These are phyloP conservation scores for Craseonycteris thonglongyai DNA, from an alignment of 2,113 vertebrate species.

Conservation along the genomic window DNA sequence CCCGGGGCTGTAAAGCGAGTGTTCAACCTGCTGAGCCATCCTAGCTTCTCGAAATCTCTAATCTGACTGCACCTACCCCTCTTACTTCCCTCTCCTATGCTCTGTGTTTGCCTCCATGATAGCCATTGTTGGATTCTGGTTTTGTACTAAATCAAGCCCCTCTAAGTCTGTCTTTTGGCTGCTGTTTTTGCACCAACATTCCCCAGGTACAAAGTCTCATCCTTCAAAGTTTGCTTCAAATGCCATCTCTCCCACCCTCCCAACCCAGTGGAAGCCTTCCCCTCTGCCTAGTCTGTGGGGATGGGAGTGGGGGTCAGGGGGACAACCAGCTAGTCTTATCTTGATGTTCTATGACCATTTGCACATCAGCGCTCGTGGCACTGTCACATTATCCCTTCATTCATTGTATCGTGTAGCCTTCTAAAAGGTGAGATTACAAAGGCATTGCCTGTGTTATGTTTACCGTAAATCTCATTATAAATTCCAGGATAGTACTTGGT, in stretches of 20 bases:
- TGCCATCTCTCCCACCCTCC: too few species aligned
- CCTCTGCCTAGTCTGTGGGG: not conserved
- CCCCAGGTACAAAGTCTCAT: not conserved
- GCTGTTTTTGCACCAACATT: not conserved
- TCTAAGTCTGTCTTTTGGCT: not conserved
- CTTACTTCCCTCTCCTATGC: not conserved
- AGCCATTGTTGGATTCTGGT: not conserved
- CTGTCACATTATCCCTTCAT: not conserved
- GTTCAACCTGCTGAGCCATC: too few species aligned
- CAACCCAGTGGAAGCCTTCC: not conserved
- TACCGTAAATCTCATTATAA: not conserved
- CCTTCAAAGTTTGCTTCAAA: not conserved
- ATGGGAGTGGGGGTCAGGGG: too few species aligned
- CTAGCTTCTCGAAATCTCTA: too few species aligned
- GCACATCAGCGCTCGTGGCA: fast-evolving
- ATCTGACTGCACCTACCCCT: not conserved
- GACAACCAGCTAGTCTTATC: not conserved
- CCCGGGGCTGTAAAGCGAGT: too few species aligned
- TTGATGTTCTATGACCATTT: too few species aligned
- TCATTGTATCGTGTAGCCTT: not conserved
- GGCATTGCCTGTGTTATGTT: not conserved
- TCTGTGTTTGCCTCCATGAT: not conserved
- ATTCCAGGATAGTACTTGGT: not conserved
- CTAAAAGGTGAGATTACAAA: not conserved
- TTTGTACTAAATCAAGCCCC: not conserved